Base-by-base conservation (phyloP, 2,888 invertebrate species). In the Alloplasta piceator region DNA sequence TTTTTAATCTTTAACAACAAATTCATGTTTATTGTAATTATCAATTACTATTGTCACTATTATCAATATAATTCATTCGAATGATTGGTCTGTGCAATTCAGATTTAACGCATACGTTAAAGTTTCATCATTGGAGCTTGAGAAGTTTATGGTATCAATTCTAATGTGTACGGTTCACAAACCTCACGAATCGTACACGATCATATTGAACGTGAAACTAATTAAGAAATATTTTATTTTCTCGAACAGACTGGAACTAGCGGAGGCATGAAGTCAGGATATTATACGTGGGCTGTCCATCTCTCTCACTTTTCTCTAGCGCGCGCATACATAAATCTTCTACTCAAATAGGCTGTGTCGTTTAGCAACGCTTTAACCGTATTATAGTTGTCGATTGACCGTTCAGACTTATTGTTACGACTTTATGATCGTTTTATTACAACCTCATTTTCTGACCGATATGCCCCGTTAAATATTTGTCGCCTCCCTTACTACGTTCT, bases 361-460 rank as follows among this genome's bases (percentile, higher is more conserved):
- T 78, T 78, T 78, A 78, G 78, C 61, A 61, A 78, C 78, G 72
- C 66, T 78, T 78, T 73, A 72, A 72, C 78, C 64, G 60, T 67
- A 72, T 72, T 78, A 26, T 26, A 72, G 72, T 72, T 67, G 66
- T 3, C 55, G 72, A 72, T 78, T 78, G 78, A 78, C 78, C 78
- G 72, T 61, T 67, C 67, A 50, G 46, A 46, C 60, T 52, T 72
- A 78, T 76, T 61, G 71, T 78, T 67, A 60, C 61, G 72, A 67
- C 60, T 72, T 78, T 72, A 78, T 67, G 58, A 72, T 72, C 72
- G 78, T 43, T 72, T 67, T 61, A 46, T 64, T 63, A 52, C 39
- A 60, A 50, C 36, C 6, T 16, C 50, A 12, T 36, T 36, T 38
- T 50, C 64, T 38, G 58, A 26, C 26, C 48, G 39, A 12, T 52